Percentiles rank a stretch among this genome's conserved stretches.
phyloP scores from a whole-genome alignment of 2,113 vertebrate genomes.

The Lichenostomus cassidix region DNA sequence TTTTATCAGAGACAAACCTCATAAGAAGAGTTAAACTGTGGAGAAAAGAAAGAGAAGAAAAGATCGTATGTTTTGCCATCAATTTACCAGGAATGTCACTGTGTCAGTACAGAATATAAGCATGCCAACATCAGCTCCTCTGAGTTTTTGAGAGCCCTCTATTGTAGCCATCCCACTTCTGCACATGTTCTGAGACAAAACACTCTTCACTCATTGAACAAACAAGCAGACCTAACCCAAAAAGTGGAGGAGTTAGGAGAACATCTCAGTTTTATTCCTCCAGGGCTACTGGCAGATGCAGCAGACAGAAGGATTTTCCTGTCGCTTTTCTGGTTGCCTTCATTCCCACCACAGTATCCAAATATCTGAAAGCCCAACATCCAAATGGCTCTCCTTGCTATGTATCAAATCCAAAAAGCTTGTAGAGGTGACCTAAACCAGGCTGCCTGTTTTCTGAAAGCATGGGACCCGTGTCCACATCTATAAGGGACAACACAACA shows the following conservation, averaged over 20 bases:
- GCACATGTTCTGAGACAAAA: background rate
- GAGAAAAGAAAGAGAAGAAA: background rate
- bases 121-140: background rate
- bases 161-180: background rate
- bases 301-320: background rate
- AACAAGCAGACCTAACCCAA: background rate
- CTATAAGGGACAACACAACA: background rate
- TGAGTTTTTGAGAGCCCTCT: background rate
- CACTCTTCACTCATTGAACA: background rate
- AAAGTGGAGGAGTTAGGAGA: background rate
- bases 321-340: background rate
- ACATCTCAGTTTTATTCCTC: background rate
- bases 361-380: background rate
- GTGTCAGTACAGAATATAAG: background rate
- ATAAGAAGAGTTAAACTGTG: background rate
- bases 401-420: background rate
- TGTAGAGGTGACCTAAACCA: background rate
- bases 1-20: background rate
- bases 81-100: background rate
- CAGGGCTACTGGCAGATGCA: background rate
- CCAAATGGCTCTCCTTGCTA: background rate
- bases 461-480: background rate
- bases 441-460: background rate
- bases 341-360: background rate
- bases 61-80: background rate